Percentiles rank a stretch among this genome's conserved stretches.
These are phyloP conservation scores for Arizona elegans DNA, from an alignment of 2,113 vertebrate genomes.

Conservation along the genomic window DNA sequence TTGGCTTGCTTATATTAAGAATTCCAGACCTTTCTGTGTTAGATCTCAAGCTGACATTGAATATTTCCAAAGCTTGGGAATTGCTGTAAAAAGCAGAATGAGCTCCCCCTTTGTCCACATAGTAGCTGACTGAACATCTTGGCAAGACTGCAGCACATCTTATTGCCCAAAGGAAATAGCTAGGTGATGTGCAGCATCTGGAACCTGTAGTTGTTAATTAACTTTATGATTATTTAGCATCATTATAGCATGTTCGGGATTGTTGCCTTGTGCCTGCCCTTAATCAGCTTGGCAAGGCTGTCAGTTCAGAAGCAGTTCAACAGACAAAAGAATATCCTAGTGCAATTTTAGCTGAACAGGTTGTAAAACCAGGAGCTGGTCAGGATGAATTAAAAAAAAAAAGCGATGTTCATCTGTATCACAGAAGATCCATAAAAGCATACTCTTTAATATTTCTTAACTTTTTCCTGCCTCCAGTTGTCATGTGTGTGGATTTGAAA, in stretches of 20 bases:
- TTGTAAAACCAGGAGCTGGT: neutral
- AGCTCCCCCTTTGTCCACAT: conserved; percentile 49
- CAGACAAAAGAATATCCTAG: conserved; percentile 50
- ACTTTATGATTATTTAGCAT: conserved; percentile 70
- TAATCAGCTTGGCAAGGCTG: conserved; percentile 59
- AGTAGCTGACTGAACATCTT: conserved; percentile 60
- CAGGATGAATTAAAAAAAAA: neutral
- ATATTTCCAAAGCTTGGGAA: conserved; percentile 57
- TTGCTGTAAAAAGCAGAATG: conserved; percentile 41
- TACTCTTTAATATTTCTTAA: conserved; percentile 13
- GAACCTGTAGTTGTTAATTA: conserved; percentile 76
- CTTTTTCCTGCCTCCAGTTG: conserved; percentile 75
- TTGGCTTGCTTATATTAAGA: conserved; percentile 37
- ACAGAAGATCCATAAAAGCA: neutral
- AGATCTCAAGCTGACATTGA: conserved; percentile 42
- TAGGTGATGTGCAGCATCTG: conserved; percentile 74
- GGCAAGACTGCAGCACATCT: conserved; percentile 59
- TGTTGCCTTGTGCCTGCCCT: conserved; percentile 58
- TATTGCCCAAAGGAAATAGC: conserved; percentile 65
- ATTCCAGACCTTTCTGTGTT: conserved; percentile 35
- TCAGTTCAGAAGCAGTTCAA: conserved; percentile 47
- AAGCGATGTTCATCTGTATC: neutral
- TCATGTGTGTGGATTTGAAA: conserved; percentile 98
- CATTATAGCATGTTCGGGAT: conserved; percentile 62
- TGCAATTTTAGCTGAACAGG: neutral